These are phyloP conservation scores for Indicator indicator DNA, from an alignment of 2,113 vertebrate genomes.

Conservation along the genomic window DNA sequence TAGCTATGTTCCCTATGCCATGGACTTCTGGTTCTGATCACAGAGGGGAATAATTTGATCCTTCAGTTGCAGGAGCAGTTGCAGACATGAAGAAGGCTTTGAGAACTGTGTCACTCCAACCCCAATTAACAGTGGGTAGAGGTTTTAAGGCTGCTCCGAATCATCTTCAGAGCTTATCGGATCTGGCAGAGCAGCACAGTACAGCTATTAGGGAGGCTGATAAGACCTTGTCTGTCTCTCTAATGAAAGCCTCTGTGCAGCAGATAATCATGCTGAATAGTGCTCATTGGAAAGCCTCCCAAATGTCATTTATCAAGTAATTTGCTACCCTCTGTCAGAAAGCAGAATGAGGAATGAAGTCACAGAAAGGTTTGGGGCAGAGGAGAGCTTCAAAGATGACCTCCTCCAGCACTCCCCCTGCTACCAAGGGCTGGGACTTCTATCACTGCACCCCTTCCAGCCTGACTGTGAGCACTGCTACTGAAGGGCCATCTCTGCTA, in stretches of 20 bases:
- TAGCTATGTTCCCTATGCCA: fast-evolving
- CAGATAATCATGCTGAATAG: background rate
- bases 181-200: background rate
- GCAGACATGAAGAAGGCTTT: background rate
- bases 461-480: background rate
- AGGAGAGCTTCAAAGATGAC: background rate
- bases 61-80: background rate
- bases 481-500: background rate
- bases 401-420: too few relatives aligned
- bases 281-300: background rate
- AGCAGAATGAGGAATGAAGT: background rate
- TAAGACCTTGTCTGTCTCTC: background rate
- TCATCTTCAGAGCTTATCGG: background rate
- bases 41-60: background rate
- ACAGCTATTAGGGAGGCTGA: background rate
- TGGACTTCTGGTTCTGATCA: fast-evolving
- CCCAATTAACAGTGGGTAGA: background rate
- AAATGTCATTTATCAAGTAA: background rate
- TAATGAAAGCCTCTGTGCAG: background rate
- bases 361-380: background rate
- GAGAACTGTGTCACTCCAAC: background rate
- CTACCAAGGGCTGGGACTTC: background rate
- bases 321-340: background rate
- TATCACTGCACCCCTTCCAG: fast-evolving
- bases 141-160: background rate